phyloP scores from a whole-genome alignment of 2,888 invertebrate species.

The Caenorhabditis becei region DNA sequence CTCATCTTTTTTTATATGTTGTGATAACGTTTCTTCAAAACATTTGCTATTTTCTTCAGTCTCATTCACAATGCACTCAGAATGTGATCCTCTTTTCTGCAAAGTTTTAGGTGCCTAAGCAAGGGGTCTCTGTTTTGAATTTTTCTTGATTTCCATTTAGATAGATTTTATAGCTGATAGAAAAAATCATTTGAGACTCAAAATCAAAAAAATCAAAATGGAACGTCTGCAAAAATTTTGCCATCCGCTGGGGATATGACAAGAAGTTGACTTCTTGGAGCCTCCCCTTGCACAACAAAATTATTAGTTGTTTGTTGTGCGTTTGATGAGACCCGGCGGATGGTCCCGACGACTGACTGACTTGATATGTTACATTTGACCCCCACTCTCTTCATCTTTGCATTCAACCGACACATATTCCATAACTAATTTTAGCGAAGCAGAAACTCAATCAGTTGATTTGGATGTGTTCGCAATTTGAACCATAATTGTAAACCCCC shows the following conservation, averaged over 20 bases:
- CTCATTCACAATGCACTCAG: conserved; percentile 36
- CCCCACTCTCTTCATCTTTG: background rate
- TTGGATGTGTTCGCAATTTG: conserved; percentile 29
- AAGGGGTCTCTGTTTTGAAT: background rate
- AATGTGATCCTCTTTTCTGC: conserved; percentile 33
- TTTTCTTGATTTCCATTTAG: background rate
- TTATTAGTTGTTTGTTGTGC: conserved; percentile 67
- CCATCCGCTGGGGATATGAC: conserved; percentile 52
- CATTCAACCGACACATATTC: too few species aligned
- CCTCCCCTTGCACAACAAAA: conserved; percentile 52
- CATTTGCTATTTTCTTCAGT: conserved; percentile 36
- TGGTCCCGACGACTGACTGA: conserved; percentile 32
- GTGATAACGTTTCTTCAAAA: conserved; percentile 50
- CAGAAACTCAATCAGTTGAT: conserved; percentile 36
- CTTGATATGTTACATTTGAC: conserved; percentile 45
- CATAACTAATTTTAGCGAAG: background rate
- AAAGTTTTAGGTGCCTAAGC: background rate
- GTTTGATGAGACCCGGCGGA: conserved; percentile 63
- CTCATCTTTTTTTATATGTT: conserved; percentile 45
- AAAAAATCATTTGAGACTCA: conserved; percentile 39
- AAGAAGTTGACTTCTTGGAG: conserved; percentile 53
- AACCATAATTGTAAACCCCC: too few species aligned
- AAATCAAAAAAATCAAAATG: conserved; percentile 19
- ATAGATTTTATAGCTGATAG: background rate
- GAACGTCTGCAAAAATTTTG: conserved; percentile 44